Evolutionary conservation across 2,113 vertebrate species (phyloP), one percentile per base, ranked within the genome.

Genomic region (Corythornis cristatus): DNA sequence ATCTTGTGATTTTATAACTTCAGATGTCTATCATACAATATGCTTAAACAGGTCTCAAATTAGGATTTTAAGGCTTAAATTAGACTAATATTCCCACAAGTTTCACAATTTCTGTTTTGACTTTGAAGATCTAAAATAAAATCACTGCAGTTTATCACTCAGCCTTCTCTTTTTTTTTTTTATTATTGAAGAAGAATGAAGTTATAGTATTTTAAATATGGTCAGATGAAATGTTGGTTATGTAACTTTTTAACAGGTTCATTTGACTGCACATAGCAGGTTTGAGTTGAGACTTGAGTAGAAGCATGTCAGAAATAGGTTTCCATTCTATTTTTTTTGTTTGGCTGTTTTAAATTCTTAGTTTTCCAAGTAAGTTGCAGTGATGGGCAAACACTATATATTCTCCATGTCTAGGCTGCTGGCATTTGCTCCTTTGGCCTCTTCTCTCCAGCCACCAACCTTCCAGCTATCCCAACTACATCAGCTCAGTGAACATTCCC

Each of bases 1-100:
- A 42, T 73, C 88, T 79, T 89, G 58, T 84, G 58, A 79, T 92
- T 95, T 95, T 86, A n/a, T 68, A 86, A 86, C 58, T 88, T 88
- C 11, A 82, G 61, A 68, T 90, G 73, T 75, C 66, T 90, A 1
- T 82, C 73, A 92, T 84, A 60, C 5, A 25, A 45, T 81, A 25
- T 64, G 33, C 25, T 96, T 90, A 82, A 82, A 65, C 0, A 3
- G 7, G 20, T 75, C 76, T 92, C 37, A 72, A 50, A 75, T 90
- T 79, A 90, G 86, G 31, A 83, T 65, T 93, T 33, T 60, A 50
- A 56, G 66, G n/a, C 67, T 89, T 50, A 57, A 57, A 61, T 82
- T 84, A 42, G 57, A 16, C 26, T 60, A 61, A 68, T 61, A 74
- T 57, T 93, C 64, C 51, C 37, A 50, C n/a, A 84, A 35, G 21